phyloP scores from a whole-genome alignment of 2,797 vertebrate species.

The Melopsittacus undulatus region DNA sequence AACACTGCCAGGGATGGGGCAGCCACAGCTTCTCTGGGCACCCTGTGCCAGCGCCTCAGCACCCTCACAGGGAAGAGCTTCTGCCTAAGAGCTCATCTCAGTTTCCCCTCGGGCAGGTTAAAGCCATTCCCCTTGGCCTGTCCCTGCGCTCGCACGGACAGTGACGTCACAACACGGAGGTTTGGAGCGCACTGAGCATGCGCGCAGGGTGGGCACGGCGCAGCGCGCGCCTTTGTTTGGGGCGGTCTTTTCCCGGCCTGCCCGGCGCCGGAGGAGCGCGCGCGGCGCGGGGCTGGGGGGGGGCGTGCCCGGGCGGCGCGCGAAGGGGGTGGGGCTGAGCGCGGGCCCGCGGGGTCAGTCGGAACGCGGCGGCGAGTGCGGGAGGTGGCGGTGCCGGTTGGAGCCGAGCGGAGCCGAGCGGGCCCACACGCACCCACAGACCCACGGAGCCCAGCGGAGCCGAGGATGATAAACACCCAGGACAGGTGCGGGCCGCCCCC shows the following conservation, averaged over 20 bases:
- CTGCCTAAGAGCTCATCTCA: too few species aligned
- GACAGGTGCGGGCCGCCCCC: slow-evolving; percentile 62
- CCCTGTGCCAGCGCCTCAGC: too few species aligned
- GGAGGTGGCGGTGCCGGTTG: background rate
- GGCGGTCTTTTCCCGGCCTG: background rate
- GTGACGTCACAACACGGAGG: background rate
- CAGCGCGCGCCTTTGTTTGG: background rate
- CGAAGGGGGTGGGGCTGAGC: background rate
- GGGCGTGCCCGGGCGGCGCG: background rate
- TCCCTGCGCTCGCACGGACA: background rate
- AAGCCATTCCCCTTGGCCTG: too few species aligned
- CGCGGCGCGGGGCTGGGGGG: background rate
- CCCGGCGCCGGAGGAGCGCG: too few species aligned
- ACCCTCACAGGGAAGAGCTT: too few species aligned
- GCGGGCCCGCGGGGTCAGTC: slow-evolving; percentile 57
- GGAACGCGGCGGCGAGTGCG: slow-evolving; percentile 51
- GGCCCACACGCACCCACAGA: background rate
- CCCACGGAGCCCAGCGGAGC: slow-evolving; percentile 3
- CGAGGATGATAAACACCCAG: slow-evolving; percentile 81
- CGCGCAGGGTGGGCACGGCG: background rate
- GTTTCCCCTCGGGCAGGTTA: too few species aligned
- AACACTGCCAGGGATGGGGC: too few species aligned
- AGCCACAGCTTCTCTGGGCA: too few species aligned
- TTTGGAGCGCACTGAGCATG: background rate
- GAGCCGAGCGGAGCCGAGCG: background rate